These are phyloP conservation scores for Heliangelus exortis DNA, from an alignment of 2,797 vertebrate species.

Conservation along the genomic window DNA sequence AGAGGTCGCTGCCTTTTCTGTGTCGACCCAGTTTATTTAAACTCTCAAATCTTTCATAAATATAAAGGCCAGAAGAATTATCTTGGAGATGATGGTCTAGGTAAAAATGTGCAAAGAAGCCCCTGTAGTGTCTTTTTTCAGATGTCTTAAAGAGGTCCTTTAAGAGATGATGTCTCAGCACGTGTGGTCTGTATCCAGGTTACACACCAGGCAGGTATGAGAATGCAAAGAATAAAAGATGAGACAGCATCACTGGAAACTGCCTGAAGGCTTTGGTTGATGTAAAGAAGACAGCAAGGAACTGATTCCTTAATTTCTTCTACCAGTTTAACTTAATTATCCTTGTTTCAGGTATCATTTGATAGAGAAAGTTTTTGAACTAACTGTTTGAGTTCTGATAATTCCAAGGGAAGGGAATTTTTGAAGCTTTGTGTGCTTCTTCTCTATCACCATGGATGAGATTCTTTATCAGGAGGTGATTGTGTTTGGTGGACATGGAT, in stretches of 20 bases:
- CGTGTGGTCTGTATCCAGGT: background rate
- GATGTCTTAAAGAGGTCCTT: background rate
- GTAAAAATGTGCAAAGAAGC: background rate
- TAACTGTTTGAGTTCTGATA: background rate
- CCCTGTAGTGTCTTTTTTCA: background rate
- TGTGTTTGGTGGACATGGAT: background rate
- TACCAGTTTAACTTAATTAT: background rate
- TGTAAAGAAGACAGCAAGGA: background rate
- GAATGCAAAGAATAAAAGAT: slow-evolving; percentile 29
- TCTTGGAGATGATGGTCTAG: background rate
- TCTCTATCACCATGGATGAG: background rate
- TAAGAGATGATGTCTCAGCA: background rate
- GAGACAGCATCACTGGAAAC: slow-evolving; percentile 14
- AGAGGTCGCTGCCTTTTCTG: background rate
- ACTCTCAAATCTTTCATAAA: background rate
- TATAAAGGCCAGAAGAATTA: background rate
- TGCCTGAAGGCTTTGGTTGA: background rate
- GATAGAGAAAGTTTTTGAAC: background rate
- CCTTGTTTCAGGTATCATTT: background rate
- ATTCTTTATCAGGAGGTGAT: background rate
- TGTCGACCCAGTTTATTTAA: background rate
- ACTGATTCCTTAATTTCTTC: background rate
- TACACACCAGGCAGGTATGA: background rate
- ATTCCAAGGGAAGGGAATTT: background rate
- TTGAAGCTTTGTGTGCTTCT: background rate